These are phyloP conservation scores for Pissodes strobi DNA, from an alignment of 1,140 invertebrate species.

Conservation along the genomic window DNA sequence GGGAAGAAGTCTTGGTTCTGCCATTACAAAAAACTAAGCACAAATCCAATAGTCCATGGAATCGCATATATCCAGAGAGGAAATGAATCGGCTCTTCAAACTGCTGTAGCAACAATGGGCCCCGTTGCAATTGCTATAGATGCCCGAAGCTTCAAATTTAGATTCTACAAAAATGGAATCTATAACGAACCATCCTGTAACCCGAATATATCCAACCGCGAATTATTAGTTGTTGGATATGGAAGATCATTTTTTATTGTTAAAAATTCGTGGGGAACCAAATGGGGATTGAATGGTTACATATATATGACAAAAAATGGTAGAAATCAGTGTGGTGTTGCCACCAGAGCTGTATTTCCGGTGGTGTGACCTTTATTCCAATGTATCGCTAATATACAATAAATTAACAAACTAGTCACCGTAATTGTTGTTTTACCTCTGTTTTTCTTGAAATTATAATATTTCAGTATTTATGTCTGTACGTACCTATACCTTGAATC, in stretches of 20 bases:
- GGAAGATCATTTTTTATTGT: constrained; percentile 36
- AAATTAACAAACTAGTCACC: no score
- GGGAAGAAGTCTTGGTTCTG: constrained; percentile 13
- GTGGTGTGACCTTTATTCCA: constrained; percentile 5
- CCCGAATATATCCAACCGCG: constrained; percentile 13
- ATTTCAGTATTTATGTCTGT: no score
- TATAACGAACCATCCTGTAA: constrained; percentile 28
- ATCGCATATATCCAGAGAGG: background rate
- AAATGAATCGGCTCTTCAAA: constrained; percentile 67
- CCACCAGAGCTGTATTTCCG: constrained; percentile 32
- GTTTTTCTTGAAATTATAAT: no score
- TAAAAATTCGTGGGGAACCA: constrained; percentile 36
- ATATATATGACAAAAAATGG: constrained; percentile 21
- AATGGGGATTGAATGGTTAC: constrained; percentile 34
- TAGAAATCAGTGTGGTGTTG: constrained; percentile 39
- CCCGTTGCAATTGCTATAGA: constrained; percentile 89
- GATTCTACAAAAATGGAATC: constrained; percentile 32
- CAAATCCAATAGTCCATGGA: background rate
- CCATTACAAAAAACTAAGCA: background rate
- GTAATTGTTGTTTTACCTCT: no score
- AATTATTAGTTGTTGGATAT: constrained; percentile 37
- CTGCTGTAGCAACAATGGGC: constrained; percentile 84
- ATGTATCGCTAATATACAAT: background rate
- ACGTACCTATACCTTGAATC: no score
- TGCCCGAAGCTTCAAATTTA: constrained; percentile 60